Percentiles rank a stretch among this genome's conserved stretches.
These are phyloP conservation scores for Heterohyrax brucei DNA, from an alignment of 2,797 vertebrate species.

Conservation along the genomic window DNA sequence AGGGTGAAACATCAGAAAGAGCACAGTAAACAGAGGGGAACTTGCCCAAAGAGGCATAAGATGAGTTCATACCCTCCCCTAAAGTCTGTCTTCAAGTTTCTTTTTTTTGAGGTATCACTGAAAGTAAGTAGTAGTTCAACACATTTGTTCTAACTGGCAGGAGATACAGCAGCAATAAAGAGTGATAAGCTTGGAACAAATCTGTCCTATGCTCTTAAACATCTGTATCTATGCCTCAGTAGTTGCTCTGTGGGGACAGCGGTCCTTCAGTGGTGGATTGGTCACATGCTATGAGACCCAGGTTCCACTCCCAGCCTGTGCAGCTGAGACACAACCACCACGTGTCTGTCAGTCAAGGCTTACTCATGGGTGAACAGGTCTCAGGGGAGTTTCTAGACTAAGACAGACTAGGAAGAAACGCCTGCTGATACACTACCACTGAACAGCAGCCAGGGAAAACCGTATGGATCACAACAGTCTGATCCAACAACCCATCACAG, in stretches of 20 bases:
- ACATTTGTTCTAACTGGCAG: slow-evolving; percentile 39
- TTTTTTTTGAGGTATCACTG: slow-evolving; percentile 44
- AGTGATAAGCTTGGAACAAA: neutral
- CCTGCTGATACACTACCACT: neutral
- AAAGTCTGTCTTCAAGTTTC: slow-evolving; percentile 12
- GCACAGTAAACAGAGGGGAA: neutral
- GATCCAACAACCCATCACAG: neutral
- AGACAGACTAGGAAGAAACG: neutral
- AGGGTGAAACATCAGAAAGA: slow-evolving; percentile 14
- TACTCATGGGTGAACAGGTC: neutral
- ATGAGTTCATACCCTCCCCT: slow-evolving; percentile 8
- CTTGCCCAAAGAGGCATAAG: neutral
- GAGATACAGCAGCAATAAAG: neutral
- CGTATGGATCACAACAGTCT: neutral
- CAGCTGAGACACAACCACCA: no score
- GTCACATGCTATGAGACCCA: neutral
- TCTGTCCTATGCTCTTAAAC: neutral
- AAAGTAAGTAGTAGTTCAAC: slow-evolving; percentile 14
- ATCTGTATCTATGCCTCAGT: neutral
- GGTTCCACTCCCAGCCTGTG: neutral
- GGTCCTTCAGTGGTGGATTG: neutral
- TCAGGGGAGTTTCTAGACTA: neutral
- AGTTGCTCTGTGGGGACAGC: no score
- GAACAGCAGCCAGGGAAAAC: neutral
- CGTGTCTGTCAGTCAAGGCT: neutral